Evolutionary conservation across 2,888 invertebrate genomes (phyloP), one percentile per base, ranked within the genome.

Genomic region (Abscondita cerata): DNA sequence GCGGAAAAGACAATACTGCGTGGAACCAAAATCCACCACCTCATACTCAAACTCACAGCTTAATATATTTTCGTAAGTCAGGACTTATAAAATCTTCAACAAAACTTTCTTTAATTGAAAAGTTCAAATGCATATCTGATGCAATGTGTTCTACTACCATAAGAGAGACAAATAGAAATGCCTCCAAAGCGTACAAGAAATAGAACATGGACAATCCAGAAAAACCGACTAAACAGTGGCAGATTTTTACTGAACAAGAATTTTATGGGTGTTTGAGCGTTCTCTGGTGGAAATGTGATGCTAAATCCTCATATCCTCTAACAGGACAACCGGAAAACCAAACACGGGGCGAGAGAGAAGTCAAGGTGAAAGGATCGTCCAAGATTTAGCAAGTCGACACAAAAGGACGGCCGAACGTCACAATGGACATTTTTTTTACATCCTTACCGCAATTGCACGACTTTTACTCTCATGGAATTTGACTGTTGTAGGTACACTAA

Each of bases 281-380:
- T 25, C 11, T 38, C n/a, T n/a, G n/a, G n/a, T 25, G 25, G 25
- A 25, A 25, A 13, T 34, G 41, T 41, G 52, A 44, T 36, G 18
- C 71, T 19, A 58, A 65, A 62, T 72, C 68, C 44, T 47, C 67
- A 12, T 73, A 72, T 69, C 71, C 72, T 36, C 52, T 72, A 8
- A 20, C 52, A 20, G 72, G 68, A 20, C 38, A 64, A 72, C 69
- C 41, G 72, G 69, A 16, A 71, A 71, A 31, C 5, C 31, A 44
- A 15, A 6, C 16, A 44, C 16, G 15, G 11, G 41, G 31, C 53
- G 12, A 53, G 16, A 53, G 31, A 9, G 12, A 20, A 44, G 15
- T 25, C 44, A 53, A 44, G 41, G 31, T 11, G 53, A 53, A 40
- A 19, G 16, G 18, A 41, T 53, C 16, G n/a, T 40, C 4, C 19